These are phyloP conservation scores for Stenichneumon culpator DNA, from an alignment of 2,888 invertebrate genomes.

Conservation along the genomic window DNA sequence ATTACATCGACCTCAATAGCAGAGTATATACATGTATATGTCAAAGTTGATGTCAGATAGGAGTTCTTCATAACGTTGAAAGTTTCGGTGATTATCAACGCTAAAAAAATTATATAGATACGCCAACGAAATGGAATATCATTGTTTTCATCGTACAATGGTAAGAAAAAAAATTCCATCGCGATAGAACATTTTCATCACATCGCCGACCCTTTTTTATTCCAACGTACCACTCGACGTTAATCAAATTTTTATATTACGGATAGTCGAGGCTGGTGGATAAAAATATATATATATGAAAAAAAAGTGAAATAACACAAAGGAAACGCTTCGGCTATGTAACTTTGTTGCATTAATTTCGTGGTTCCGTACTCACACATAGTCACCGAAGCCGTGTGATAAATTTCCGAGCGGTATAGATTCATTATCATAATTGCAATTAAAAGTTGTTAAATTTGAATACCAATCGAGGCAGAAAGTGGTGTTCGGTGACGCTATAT, in stretches of 20 bases:
- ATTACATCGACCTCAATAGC: conserved; percentile 49
- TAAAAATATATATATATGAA: not conserved
- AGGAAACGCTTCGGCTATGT: conserved; percentile 38
- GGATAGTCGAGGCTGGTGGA: not conserved
- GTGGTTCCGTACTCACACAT: conserved; percentile 33
- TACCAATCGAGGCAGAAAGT: conserved; percentile 73
- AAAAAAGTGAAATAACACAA: conserved; percentile 23
- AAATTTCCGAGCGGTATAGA: conserved; percentile 71
- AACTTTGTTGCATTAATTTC: conserved; percentile 68
- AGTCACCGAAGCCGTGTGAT: conserved; percentile 59
- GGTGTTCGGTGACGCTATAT: conserved; percentile 63
- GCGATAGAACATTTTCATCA: not conserved
- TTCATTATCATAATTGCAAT: conserved; percentile 77
- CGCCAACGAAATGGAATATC: not conserved
- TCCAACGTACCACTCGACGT: not conserved
- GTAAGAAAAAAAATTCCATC: not conserved
- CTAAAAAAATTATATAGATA: not conserved
- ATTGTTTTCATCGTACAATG: conserved; percentile 5
- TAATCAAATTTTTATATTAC: conserved; percentile 37
- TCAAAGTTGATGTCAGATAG: not conserved
- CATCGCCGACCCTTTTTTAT: not conserved
- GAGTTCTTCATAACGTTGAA: not conserved
- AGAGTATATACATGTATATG: not conserved
- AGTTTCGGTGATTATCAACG: not conserved
- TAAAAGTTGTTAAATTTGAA: conserved; percentile 76